These are phyloP conservation scores for Lasioglossum leucozonium DNA, from an alignment of 2,888 invertebrate genomes.

Conservation along the genomic window DNA sequence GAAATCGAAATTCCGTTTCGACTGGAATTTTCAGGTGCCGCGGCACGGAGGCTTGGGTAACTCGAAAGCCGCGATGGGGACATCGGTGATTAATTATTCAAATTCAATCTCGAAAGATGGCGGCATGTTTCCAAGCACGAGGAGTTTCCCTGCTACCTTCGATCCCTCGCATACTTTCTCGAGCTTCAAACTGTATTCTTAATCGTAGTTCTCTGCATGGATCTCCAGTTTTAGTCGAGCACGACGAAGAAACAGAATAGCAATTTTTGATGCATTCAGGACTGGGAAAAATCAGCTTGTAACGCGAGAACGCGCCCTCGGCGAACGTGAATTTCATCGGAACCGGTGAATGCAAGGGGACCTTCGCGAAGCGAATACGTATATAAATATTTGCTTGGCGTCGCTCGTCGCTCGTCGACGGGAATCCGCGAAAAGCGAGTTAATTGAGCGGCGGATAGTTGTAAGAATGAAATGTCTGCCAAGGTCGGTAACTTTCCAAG, in stretches of 20 bases:
- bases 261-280: no score
- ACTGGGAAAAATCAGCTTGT: not conserved
- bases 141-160: not conserved
- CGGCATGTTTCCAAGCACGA: not conserved
- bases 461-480: slow-evolving; percentile 73
- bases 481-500: slow-evolving; percentile 80
- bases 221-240: not conserved
- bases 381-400: no score
- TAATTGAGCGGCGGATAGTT: slow-evolving; percentile 32
- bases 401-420: not conserved
- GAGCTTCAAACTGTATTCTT: not conserved
- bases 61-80: not conserved
- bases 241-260: no score
- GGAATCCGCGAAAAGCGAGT: slow-evolving; percentile 18
- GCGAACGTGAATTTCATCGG: not conserved
- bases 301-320: not conserved
- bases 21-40: not conserved
- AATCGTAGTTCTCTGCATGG: not conserved
- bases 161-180: not conserved
- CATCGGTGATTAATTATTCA: not conserved
- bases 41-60: not conserved
- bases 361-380: not conserved
- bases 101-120: not conserved
- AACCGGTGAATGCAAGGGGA: not conserved
- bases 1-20: slow-evolving; percentile 17